phyloP scores from a whole-genome alignment of 2,113 vertebrate genomes.

The Cacatua alba region DNA sequence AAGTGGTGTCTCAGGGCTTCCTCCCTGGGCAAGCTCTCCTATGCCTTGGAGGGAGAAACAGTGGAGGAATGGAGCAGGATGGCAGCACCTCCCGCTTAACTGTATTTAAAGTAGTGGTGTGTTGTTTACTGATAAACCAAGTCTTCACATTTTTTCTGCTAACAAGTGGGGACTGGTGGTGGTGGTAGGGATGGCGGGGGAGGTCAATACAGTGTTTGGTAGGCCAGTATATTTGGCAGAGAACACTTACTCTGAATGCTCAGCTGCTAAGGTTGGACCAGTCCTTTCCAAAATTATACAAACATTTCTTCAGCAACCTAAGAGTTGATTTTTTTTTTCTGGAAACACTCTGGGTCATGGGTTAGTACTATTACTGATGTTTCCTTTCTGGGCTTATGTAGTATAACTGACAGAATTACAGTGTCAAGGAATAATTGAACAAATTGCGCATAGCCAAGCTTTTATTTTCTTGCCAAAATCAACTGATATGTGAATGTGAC shows the following conservation, averaged over 20 bases:
- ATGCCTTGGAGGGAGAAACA: fast-evolving
- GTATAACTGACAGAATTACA: background rate
- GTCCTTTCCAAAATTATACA: background rate
- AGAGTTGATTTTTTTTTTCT: background rate
- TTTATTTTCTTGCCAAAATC: slow-evolving; percentile 15
- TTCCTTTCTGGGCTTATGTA: slow-evolving; percentile 7
- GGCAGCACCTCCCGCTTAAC: background rate
- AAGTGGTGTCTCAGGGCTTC: background rate
- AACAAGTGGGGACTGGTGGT: background rate
- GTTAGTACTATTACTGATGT: background rate
- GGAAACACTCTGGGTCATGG: background rate
- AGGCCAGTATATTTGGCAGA: background rate
- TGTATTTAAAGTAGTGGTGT: background rate
- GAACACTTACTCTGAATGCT: background rate
- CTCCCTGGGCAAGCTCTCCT: background rate
- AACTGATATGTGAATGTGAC: background rate
- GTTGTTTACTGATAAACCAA: background rate
- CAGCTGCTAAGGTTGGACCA: background rate
- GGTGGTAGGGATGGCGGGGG: background rate
- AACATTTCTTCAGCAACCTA: background rate
- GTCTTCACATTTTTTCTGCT: background rate
- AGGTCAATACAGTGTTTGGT: background rate
- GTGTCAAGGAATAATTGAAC: background rate
- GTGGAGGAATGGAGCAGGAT: background rate
- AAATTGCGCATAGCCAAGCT: background rate